Evolutionary conservation across 2,888 invertebrate species (phyloP).

Genomic region (Protonemura montana): DNA sequence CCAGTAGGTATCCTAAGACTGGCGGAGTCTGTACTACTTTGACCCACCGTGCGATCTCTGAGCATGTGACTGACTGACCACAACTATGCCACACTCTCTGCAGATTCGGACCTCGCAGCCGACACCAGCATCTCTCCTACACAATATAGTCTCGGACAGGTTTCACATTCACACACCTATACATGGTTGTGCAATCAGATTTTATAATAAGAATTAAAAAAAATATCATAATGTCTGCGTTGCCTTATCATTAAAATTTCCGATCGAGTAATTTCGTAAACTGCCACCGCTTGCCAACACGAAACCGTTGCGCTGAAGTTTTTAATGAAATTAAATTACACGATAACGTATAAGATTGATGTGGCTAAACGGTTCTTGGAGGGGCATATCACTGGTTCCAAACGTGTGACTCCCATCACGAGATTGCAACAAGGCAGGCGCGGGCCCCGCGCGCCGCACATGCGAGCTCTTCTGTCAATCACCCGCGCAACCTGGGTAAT

Average conservation of each 20-base stretch:
- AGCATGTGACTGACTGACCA: background rate
- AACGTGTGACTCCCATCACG: background rate
- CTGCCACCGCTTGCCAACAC: background rate
- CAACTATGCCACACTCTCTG: conserved; percentile 26
- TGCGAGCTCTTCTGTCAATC: background rate
- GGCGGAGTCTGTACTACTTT: conserved; percentile 24
- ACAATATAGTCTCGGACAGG: background rate
- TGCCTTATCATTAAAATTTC: background rate
- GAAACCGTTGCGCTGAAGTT: background rate
- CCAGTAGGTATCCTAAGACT: background rate
- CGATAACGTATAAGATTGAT: background rate
- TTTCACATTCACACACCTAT: conserved; percentile 27
- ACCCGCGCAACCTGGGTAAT: background rate
- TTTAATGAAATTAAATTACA: background rate
- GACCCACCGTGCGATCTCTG: background rate
- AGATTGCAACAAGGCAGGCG: background rate
- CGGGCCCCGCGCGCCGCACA: background rate
- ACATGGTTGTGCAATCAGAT: background rate
- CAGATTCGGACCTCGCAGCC: background rate
- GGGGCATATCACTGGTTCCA: background rate
- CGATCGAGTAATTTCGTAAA: background rate
- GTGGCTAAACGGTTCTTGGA: background rate
- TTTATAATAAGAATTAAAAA: background rate
- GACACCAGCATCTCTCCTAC: background rate
- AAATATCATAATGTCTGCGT: background rate